Percentiles rank a stretch among this genome's conserved stretches.
These are phyloP conservation scores for Eolophus roseicapilla DNA, from an alignment of 2,113 vertebrate species.

Conservation along the genomic window DNA sequence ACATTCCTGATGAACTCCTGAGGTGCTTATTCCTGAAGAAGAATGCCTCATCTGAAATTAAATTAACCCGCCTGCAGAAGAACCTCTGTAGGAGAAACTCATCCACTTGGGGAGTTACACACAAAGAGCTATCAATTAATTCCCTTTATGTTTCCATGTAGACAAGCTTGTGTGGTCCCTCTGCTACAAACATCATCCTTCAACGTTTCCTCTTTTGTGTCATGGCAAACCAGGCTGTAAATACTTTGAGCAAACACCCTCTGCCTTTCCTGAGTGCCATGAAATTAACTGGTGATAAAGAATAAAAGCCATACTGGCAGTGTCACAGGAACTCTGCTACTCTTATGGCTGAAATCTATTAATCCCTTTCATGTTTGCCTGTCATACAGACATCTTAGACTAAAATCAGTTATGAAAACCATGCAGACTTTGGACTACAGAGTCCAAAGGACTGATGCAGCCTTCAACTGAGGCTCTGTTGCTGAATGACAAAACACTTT, in stretches of 20 bases:
- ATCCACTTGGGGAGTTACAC: neutral
- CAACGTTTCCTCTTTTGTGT: neutral
- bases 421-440: neutral
- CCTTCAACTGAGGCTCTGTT: neutral
- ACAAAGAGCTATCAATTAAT: conserved; percentile 50
- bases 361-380: neutral
- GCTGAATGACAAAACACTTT: neutral
- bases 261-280: neutral
- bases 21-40: conserved; percentile 29
- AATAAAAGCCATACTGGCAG: neutral
- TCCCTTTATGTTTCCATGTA: conserved; percentile 30
- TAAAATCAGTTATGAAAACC: neutral
- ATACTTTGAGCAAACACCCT: neutral
- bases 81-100: neutral
- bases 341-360: neutral
- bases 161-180: conserved; percentile 43
- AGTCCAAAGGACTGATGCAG: neutral
- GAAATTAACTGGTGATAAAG: neutral
- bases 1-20: conserved; percentile 37
- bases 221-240: conserved; percentile 2
- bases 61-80: neutral
- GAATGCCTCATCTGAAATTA: conserved; percentile 45
- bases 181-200: neutral
- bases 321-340: neutral
- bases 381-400: neutral